Percentiles rank a stretch among this genome's conserved stretches.
These are phyloP conservation scores for Drosophila ficusphila DNA, from an alignment of 1,140 invertebrate species.

Conservation along the genomic window DNA sequence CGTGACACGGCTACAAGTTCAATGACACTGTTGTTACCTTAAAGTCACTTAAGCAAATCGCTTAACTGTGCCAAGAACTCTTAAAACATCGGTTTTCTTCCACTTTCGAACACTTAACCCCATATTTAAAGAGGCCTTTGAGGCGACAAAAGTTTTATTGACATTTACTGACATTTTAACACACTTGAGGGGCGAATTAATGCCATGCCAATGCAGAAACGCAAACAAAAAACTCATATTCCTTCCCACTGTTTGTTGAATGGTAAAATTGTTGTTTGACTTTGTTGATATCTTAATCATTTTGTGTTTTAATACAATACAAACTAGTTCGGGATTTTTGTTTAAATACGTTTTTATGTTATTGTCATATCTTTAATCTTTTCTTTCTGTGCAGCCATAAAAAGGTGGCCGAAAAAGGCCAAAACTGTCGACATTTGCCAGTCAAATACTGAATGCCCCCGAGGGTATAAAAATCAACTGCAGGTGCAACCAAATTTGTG, in stretches of 20 bases:
- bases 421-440: constrained; percentile 36
- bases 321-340: too few species aligned
- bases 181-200: constrained; percentile 27
- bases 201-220: constrained; percentile 30
- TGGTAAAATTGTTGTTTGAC: background rate
- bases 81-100: constrained; percentile 16
- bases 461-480: constrained; percentile 23
- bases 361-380: background rate
- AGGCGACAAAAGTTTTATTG: constrained; percentile 37
- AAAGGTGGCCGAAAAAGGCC: constrained; percentile 51
- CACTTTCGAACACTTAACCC: constrained; percentile 46
- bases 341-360: too few species aligned
- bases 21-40: constrained; percentile 10
- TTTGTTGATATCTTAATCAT: too few species aligned
- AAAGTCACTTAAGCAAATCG: constrained; percentile 16
- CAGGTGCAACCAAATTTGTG: constrained; percentile 48
- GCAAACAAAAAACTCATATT: background rate
- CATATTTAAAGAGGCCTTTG: constrained; percentile 36
- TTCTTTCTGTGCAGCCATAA: constrained; percentile 22
- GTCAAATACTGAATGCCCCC: constrained; percentile 23
- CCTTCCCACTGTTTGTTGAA: background rate
- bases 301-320: too few species aligned
- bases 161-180: constrained; percentile 59
- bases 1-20: constrained; percentile 19
- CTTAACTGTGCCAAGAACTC: constrained; percentile 27